Evolutionary conservation across 2,888 invertebrate genomes (phyloP).

Genomic region (Torymus tubicola): DNA sequence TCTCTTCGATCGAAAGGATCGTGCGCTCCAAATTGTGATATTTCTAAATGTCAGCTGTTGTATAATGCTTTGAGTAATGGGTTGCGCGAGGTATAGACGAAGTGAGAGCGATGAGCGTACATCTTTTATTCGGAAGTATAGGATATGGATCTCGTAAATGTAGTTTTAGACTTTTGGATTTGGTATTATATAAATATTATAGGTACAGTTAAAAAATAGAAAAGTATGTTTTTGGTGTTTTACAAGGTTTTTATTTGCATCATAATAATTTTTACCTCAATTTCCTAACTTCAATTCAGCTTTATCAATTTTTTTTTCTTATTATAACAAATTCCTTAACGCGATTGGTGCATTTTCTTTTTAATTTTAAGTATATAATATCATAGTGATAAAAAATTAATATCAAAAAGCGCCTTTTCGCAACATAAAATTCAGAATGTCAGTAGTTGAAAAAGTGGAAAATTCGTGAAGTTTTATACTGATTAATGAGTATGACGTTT

Average conservation of each 20-base stretch:
- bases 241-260: constrained; percentile 43
- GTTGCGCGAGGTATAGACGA: no score
- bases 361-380: constrained; percentile 28
- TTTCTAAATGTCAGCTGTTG: no score
- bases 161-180: no score
- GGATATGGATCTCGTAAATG: no score
- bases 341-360: constrained; percentile 26
- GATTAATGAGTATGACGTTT: constrained; percentile 34
- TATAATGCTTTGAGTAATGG: no score
- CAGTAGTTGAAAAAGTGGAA: constrained; percentile 9
- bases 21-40: no score
- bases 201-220: neutral
- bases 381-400: constrained; percentile 32
- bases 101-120: no score
- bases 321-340: constrained; percentile 46
- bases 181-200: neutral
- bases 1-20: neutral
- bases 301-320: constrained; percentile 38
- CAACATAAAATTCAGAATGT: constrained; percentile 20
- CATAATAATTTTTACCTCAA: constrained; percentile 35
- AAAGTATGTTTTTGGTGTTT: neutral
- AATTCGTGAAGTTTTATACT: constrained; percentile 31
- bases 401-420: constrained; percentile 41
- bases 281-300: constrained; percentile 36
- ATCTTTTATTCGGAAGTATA: no score